Evolutionary conservation across 2,113 vertebrate species (phyloP), one percentile per base, ranked within the genome.

Genomic region (Phylloscopus trochiloides): DNA sequence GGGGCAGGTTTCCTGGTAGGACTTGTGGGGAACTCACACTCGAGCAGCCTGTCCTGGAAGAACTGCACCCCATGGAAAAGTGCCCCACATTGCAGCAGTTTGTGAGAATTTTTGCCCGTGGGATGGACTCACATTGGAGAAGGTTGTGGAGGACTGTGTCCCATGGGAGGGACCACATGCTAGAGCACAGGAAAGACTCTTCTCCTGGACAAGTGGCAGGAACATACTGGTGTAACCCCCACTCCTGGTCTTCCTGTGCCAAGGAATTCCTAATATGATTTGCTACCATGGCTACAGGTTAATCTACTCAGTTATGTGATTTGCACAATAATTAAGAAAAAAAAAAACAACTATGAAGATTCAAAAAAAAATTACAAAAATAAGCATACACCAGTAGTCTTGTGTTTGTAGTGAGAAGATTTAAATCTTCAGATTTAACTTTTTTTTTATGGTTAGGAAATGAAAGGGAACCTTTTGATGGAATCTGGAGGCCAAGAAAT

Each of bases 131-230:
- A 40, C 0, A 0, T 4, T 62, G 48, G 24, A 62, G 19, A 40
- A 40, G 10, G 9, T 17, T 25, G 24, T 54, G 19, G n/a, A 62
- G 28, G 10, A 54, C 17, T 20, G 16, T 62, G 15, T 78, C n/a
- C 29, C 19, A 13, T 40, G n/a, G 19, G 47, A 78, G 12, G 15
- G 10, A 40, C 10, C 29, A 36, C 13, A 14, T 16, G 6, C n/a
- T 29, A n/a, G n/a, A n/a, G 28, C 47, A 47, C 0, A 0, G 47
- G 16, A 61, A 59, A 38, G 28, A 29, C n/a, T 34, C 31, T n/a
- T n/a, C 24, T 59, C 16, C 20, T 5, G 12, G n/a, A 78, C 19
- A 4, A 62, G 25, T 11, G 8, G 7, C 40, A 71, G 29, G 19
- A 47, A 31, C 7, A 20, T 24, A 45, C 5, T 28, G 14, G 61